phyloP scores from a whole-genome alignment of 2,113 vertebrate genomes.

The Alligator sinensis region DNA sequence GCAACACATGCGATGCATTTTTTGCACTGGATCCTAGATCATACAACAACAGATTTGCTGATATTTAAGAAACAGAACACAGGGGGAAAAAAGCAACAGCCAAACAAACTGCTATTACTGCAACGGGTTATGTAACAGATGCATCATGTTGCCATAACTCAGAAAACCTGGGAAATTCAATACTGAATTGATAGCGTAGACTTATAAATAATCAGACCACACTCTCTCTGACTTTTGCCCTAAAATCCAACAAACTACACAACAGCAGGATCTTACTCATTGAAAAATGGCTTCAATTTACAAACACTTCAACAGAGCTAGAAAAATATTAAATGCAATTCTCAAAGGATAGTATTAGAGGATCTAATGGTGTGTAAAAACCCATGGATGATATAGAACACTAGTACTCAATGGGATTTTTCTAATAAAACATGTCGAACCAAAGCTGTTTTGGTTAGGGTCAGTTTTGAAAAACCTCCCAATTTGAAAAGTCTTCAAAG shows the following conservation, averaged over 20 bases:
- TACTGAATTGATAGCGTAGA: slow-evolving; percentile 46
- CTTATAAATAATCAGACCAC: slow-evolving; percentile 33
- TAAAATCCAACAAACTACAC: slow-evolving; percentile 2
- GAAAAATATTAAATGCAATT: slow-evolving; percentile 20
- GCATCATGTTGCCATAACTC: too few relatives aligned
- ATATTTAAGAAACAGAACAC: background rate
- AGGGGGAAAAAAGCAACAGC: background rate
- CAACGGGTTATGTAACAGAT: background rate
- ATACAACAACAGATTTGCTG: background rate
- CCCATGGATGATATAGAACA: slow-evolving; percentile 18
- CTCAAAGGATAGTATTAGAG: slow-evolving; percentile 24
- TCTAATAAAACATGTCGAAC: background rate
- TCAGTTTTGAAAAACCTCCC: background rate
- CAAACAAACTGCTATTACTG: background rate
- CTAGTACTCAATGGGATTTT: background rate
- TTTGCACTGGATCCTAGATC: background rate
- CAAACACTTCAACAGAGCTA: background rate
- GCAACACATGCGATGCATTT: background rate
- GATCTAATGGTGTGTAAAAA: slow-evolving; percentile 29
- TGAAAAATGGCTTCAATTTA: slow-evolving; percentile 16
- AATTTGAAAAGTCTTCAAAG: slow-evolving; percentile 28
- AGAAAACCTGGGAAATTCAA: background rate
- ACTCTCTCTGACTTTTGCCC: background rate
- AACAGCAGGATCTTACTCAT: background rate
- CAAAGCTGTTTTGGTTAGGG: background rate